Conservation (phyloP, 1,140 invertebrate genomes). For the Drosophila sechellia region DNA sequence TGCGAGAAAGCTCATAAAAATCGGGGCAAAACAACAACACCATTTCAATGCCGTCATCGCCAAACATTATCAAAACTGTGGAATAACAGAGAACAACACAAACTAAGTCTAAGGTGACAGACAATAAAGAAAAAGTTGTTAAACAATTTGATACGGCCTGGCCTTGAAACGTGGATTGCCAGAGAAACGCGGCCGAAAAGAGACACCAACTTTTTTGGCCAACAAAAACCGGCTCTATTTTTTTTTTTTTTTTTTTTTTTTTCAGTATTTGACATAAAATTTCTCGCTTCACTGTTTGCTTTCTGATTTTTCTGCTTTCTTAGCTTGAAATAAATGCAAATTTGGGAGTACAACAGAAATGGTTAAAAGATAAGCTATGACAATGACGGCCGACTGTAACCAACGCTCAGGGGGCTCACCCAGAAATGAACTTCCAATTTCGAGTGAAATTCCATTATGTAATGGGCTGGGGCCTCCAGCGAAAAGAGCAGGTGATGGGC, state of each 20-base stretch:
- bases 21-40: slow-evolving; percentile 11
- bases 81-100: slow-evolving; percentile 10
- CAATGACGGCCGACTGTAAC: slow-evolving; percentile 35
- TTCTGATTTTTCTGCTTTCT: slow-evolving; percentile 27
- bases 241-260: too few relatives aligned
- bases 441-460: slow-evolving; percentile 44
- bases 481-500: slow-evolving; percentile 3
- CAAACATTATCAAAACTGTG: slow-evolving; percentile 42
- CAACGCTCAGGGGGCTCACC: slow-evolving; percentile 12
- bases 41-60: slow-evolving; percentile 64
- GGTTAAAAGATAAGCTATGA: slow-evolving; percentile 46
- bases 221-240: slow-evolving; percentile 50
- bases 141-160: slow-evolving; percentile 75
- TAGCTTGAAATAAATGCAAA: slow-evolving; percentile 67
- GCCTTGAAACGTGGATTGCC: slow-evolving; percentile 55
- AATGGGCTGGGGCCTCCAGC: slow-evolving; percentile 16
- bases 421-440: slow-evolving; percentile 44
- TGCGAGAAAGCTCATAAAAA: slow-evolving; percentile 48
- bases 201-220: slow-evolving; percentile 19
- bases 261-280: slow-evolving; percentile 45
- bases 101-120: slow-evolving; percentile 68
- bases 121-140: slow-evolving; percentile 70
- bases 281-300: slow-evolving; percentile 14
- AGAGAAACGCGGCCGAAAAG: slow-evolving; percentile 21
- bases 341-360: slow-evolving; percentile 34